These are phyloP conservation scores for Centropus bengalensis DNA, from an alignment of 2,113 vertebrate species.

Conservation along the genomic window DNA sequence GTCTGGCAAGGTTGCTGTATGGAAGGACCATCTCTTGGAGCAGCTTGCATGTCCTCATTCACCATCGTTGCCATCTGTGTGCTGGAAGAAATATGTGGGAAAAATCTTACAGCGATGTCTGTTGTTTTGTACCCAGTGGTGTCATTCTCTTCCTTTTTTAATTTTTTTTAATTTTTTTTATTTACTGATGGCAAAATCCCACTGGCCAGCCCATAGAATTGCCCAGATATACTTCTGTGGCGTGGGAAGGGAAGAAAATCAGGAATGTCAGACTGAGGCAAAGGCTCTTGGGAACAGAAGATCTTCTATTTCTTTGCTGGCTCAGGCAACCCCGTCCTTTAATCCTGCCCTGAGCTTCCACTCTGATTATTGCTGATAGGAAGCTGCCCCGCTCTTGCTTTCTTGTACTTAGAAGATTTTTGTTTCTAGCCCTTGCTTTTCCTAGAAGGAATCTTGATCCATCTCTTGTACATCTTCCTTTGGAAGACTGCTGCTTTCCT, in stretches of 20 bases:
- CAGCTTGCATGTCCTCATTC: background rate
- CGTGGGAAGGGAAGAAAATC: slow-evolving; percentile 50
- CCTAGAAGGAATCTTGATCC: background rate
- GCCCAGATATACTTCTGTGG: background rate
- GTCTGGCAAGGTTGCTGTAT: background rate
- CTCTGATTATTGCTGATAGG: background rate
- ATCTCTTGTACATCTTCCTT: background rate
- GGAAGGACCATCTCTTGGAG: background rate
- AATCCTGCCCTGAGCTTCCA: background rate
- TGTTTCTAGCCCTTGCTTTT: background rate
- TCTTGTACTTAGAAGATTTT: background rate
- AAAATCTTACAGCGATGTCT: background rate
- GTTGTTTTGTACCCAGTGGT: background rate
- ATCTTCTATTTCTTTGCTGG: slow-evolving; percentile 6
- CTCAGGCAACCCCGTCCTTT: background rate
- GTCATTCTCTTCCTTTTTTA: background rate
- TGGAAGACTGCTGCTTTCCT: background rate
- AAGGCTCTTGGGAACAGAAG: slow-evolving; percentile 29
- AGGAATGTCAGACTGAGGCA: slow-evolving; percentile 34
- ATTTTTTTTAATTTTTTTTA: background rate
- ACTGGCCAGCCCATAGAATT: background rate
- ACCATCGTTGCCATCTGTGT: background rate
- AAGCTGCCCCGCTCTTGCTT: background rate
- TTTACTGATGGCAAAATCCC: background rate
- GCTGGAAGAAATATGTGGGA: background rate